Conservation (phyloP, 1,140 invertebrate species). For the Ooceraea biroi region DNA sequence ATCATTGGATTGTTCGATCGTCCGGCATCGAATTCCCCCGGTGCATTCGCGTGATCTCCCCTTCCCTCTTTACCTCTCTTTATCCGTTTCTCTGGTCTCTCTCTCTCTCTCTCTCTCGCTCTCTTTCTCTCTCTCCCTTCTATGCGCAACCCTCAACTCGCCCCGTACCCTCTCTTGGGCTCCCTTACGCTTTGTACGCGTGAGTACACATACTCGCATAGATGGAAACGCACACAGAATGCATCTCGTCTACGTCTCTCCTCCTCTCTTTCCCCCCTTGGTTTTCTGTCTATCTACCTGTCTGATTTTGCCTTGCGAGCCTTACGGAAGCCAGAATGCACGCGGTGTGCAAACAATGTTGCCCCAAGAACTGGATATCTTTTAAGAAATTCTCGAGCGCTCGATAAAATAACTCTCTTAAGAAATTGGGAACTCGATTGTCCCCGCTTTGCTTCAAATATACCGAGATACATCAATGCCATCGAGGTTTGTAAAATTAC, state of each 20-base stretch:
- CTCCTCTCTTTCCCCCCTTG: background rate
- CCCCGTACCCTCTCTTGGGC: slow-evolving; percentile 19
- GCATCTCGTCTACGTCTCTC: too few relatives aligned
- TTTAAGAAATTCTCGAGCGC: background rate
- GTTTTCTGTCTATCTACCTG: slow-evolving; percentile 31
- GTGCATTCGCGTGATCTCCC: background rate
- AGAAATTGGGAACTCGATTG: slow-evolving; percentile 19
- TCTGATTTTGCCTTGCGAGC: slow-evolving; percentile 44
- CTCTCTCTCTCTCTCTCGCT: too few relatives aligned
- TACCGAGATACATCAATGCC: background rate
- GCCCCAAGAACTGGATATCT: background rate
- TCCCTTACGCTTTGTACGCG: slow-evolving; percentile 24
- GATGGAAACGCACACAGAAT: slow-evolving; percentile 32
- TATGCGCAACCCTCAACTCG: slow-evolving; percentile 26
- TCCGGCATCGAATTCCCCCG: slow-evolving; percentile 66
- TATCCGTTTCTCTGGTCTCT: background rate
- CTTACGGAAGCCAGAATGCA: slow-evolving; percentile 7
- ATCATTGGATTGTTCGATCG: slow-evolving; percentile 76
- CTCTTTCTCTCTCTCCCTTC: background rate
- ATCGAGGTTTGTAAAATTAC: background rate
- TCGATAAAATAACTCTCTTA: background rate
- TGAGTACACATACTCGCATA: slow-evolving; percentile 1
- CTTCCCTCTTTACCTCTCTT: slow-evolving; percentile 55
- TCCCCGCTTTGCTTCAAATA: background rate
- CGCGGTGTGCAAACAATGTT: slow-evolving; percentile 23